Evolutionary conservation across 2,888 invertebrate genomes (phyloP).

Genomic region (Muschampia plurimacula): DNA sequence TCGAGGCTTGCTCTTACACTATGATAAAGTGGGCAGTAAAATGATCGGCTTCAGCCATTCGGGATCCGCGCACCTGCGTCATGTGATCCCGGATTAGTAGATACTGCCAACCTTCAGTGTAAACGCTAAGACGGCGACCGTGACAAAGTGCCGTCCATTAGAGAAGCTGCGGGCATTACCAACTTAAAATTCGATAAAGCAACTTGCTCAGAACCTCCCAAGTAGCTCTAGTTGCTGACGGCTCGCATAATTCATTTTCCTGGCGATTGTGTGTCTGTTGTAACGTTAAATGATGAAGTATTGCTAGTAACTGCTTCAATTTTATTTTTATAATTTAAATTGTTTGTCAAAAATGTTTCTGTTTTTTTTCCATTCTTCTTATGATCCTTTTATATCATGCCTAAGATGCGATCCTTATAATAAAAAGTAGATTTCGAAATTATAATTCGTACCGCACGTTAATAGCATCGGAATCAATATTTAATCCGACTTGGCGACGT

Average conservation of each 20-base stretch:
- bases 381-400: too few species aligned
- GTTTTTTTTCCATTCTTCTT: background rate
- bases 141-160: slow-evolving; percentile 71
- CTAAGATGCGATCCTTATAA: too few species aligned
- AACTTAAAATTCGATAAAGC: slow-evolving; percentile 39
- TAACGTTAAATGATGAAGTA: background rate
- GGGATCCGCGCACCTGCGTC: slow-evolving; percentile 45
- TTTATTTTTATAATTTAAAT: background rate
- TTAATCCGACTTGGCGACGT: slow-evolving; percentile 4
- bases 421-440: background rate
- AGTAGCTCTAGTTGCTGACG: slow-evolving; percentile 28
- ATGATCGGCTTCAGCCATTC: slow-evolving; percentile 38
- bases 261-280: slow-evolving; percentile 4
- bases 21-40: slow-evolving; percentile 41
- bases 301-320: background rate
- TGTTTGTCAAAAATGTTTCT: background rate
- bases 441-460: too few species aligned
- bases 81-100: slow-evolving; percentile 45
- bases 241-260: slow-evolving; percentile 16
- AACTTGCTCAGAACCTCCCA: slow-evolving; percentile 21
- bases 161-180: slow-evolving; percentile 44
- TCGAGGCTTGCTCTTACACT: slow-evolving; percentile 28
- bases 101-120: slow-evolving; percentile 58
- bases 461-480: slow-evolving; percentile 11
- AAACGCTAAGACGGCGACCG: slow-evolving; percentile 66